Percentiles rank a stretch among this genome's conserved stretches.
phyloP scores from a whole-genome alignment of 2,113 vertebrate species.

The Nesogale talazaci region DNA sequence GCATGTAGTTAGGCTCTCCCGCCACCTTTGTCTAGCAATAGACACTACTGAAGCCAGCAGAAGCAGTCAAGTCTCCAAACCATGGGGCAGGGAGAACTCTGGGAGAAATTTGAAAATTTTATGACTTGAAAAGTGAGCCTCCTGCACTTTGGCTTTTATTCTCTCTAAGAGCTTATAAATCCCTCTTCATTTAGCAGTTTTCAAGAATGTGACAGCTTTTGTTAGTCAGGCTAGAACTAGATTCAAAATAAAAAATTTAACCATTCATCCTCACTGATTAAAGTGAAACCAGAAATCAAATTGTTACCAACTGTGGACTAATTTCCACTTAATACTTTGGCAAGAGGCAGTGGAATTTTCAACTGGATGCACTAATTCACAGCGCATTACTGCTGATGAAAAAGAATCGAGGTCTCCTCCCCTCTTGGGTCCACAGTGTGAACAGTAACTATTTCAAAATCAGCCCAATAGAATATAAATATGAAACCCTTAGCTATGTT shows the following conservation, averaged over 20 bases:
- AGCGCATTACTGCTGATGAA: slow-evolving; percentile 68
- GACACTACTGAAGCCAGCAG: background rate
- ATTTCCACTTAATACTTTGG: slow-evolving; percentile 80
- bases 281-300: slow-evolving; percentile 83
- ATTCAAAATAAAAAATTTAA: slow-evolving; percentile 79
- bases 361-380: slow-evolving; percentile 58
- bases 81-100: background rate
- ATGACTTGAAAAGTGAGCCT: slow-evolving; percentile 75
- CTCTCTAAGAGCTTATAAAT: slow-evolving; percentile 77
- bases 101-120: slow-evolving; percentile 65
- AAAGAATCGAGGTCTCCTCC: slow-evolving; percentile 70
- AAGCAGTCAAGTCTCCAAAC: background rate
- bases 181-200: slow-evolving; percentile 78
- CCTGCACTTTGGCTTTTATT: slow-evolving; percentile 73
- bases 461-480: slow-evolving; percentile 68
- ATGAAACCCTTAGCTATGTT: slow-evolving; percentile 52
- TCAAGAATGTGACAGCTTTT: slow-evolving; percentile 78
- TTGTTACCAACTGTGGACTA: slow-evolving; percentile 83
- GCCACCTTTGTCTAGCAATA: background rate
- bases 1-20: background rate
- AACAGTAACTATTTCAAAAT: slow-evolving; percentile 74
- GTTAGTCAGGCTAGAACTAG: slow-evolving; percentile 76
- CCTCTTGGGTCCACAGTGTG: slow-evolving; percentile 70
- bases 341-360: slow-evolving; percentile 68
- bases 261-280: slow-evolving; percentile 83